phyloP scores from a whole-genome alignment of 2,797 vertebrate genomes.

The Girardinus metallicus region DNA sequence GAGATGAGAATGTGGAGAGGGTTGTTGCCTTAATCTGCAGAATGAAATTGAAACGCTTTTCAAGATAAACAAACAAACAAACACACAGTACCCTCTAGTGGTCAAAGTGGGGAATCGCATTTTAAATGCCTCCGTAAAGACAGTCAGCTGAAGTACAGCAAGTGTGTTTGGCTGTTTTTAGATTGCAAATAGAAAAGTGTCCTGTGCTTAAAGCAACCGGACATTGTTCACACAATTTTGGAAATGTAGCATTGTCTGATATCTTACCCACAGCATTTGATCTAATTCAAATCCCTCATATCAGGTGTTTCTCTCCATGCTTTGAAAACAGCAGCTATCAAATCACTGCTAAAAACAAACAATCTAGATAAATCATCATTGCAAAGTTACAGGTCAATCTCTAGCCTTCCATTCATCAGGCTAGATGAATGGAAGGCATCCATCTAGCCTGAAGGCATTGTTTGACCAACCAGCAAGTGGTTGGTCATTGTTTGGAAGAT shows the following conservation, averaged over 20 bases:
- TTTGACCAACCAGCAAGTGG: too few species aligned
- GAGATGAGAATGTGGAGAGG: neutral
- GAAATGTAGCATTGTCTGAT: neutral
- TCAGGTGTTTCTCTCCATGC: too few species aligned
- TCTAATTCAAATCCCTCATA: too few species aligned
- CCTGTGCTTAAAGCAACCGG: neutral
- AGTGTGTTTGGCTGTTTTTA: neutral
- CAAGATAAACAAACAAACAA: neutral
- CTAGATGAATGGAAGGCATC: too few species aligned
- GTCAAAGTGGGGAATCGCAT: neutral
- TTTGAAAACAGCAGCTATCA: too few species aligned
- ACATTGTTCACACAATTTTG: neutral
- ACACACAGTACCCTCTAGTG: neutral
- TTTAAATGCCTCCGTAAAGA: neutral
- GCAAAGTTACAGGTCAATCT: too few species aligned
- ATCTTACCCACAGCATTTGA: neutral
- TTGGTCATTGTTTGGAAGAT: neutral
- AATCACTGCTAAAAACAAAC: too few species aligned
- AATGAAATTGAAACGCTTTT: neutral
- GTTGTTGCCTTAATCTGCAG: neutral
- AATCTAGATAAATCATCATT: too few species aligned
- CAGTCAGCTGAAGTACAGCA: neutral
- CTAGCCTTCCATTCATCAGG: too few species aligned
- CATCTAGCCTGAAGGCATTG: too few species aligned
- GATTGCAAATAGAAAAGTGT: neutral